A percentile compares a stretch with the other conserved stretches of the same genome.
Conservation (phyloP, 2,888 invertebrate species). For the Chloroclystis v-ata region DNA sequence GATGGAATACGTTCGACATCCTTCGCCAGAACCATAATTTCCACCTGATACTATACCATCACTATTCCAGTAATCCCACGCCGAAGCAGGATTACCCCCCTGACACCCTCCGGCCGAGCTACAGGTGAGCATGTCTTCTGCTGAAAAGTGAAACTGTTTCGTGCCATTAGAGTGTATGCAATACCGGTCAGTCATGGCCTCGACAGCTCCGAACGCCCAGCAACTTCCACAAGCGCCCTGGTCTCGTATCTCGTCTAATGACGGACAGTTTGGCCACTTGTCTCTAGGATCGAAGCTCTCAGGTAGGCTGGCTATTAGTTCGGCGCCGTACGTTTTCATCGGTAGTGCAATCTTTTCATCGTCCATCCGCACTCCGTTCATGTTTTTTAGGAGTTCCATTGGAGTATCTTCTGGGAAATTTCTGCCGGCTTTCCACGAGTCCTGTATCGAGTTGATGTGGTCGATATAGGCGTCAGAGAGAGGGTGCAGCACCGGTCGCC, state of each 20-base stretch:
- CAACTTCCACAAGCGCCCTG: conserved; percentile 95
- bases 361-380: background rate
- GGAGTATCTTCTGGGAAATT: conserved; percentile 57
- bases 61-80: background rate
- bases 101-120: background rate
- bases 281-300: conserved; percentile 88
- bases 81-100: background rate
- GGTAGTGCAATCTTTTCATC: background rate
- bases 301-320: conserved; percentile 77
- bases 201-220: conserved; percentile 90
- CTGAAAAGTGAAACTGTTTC: conserved; percentile 85
- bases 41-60: background rate
- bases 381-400: conserved; percentile 81
- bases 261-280: conserved; percentile 91
- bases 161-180: conserved; percentile 88
- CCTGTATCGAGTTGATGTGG: conserved; percentile 59
- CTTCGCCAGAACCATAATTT: conserved; percentile 75
- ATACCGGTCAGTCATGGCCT: conserved; percentile 81
- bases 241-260: conserved; percentile 88
- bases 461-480: conserved; percentile 1
- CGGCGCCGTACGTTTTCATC: conserved; percentile 43
- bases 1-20: conserved; percentile 41
- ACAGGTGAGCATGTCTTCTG: conserved; percentile 91
- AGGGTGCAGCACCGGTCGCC: background rate
- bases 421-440: conserved; percentile 83